These are phyloP conservation scores for Ditylenchus weischeri DNA, from an alignment of 2,888 invertebrate species.

Conservation along the genomic window DNA sequence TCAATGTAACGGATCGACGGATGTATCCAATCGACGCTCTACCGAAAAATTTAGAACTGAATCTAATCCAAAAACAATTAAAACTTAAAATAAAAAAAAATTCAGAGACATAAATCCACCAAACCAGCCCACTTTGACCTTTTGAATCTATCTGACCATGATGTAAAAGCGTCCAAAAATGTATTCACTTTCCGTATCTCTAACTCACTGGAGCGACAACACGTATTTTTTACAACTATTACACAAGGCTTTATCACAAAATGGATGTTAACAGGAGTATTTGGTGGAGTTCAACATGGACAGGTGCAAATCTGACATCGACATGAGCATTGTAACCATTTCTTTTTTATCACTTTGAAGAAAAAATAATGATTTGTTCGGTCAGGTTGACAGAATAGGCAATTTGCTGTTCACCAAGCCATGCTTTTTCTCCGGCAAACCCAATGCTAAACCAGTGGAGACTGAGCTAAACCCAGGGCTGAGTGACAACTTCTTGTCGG, in stretches of 20 bases:
- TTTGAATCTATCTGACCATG: conserved; percentile 10
- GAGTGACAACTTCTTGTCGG: conserved; percentile 20
- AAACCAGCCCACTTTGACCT: conserved; percentile 14
- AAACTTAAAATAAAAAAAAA: no score
- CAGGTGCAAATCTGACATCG: conserved; percentile 43
- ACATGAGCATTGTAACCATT: conserved; percentile 40
- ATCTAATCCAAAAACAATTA: no score
- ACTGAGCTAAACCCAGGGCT: conserved; percentile 6
- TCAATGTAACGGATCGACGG: no score
- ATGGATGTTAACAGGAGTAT: conserved; percentile 9
- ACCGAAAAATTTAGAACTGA: no score
- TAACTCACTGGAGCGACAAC: conserved; percentile 11
- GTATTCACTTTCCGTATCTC: conserved; percentile 14
- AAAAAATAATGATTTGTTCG: no score
- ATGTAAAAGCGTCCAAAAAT: conserved; percentile 4
- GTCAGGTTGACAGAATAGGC: conserved; percentile 35
- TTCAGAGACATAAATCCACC: neutral
- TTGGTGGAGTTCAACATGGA: conserved; percentile 23
- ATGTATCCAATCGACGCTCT: no score
- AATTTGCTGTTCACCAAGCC: conserved; percentile 24
- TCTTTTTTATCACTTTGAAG: neutral
- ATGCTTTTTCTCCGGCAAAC: conserved; percentile 21
- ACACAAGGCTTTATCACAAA: neutral
- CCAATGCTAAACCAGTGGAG: neutral
- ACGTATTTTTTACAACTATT: conserved; percentile 3